Percentiles rank a stretch among this genome's conserved stretches.
Evolutionary conservation across 2,888 invertebrate species (phyloP).

Genomic region (Zygogramma bicolorata): DNA sequence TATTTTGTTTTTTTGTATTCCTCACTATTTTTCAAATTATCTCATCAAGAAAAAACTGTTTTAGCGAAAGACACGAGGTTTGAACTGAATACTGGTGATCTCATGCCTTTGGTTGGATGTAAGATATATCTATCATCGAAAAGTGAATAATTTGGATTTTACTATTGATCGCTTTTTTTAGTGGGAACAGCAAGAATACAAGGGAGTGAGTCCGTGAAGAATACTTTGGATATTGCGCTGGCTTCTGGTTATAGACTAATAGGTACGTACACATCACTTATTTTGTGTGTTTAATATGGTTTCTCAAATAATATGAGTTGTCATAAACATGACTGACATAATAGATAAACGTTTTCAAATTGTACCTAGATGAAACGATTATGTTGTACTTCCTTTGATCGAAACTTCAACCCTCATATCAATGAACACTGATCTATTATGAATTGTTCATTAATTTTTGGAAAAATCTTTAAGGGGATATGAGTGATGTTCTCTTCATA

Average conservation of each 20-base stretch:
- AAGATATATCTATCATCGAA: slow-evolving; percentile 48
- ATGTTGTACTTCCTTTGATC: too few relatives aligned
- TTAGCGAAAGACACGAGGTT: slow-evolving; percentile 54
- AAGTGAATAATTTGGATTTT: neutral
- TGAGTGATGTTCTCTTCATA: too few relatives aligned
- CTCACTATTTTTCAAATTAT: neutral
- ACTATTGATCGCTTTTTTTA: neutral
- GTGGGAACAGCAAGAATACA: slow-evolving; percentile 64
- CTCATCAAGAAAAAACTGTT: neutral
- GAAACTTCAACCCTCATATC: too few relatives aligned
- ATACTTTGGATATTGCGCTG: slow-evolving; percentile 75
- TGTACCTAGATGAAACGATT: too few relatives aligned
- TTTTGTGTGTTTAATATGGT: slow-evolving; percentile 81
- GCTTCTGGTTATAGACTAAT: slow-evolving; percentile 78
- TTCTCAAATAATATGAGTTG: too few relatives aligned
- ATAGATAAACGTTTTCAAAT: too few relatives aligned
- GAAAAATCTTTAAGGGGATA: too few relatives aligned
- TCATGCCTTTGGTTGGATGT: slow-evolving; percentile 72
- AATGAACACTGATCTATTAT: too few relatives aligned
- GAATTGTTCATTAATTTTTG: too few relatives aligned
- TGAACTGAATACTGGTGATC: slow-evolving; percentile 65
- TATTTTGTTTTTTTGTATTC: neutral
- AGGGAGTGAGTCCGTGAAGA: slow-evolving; percentile 67
- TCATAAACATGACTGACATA: too few relatives aligned
- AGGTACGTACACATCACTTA: slow-evolving; percentile 68